Conservation (phyloP, 2,888 invertebrate genomes). For the Melolontha melolontha region DNA sequence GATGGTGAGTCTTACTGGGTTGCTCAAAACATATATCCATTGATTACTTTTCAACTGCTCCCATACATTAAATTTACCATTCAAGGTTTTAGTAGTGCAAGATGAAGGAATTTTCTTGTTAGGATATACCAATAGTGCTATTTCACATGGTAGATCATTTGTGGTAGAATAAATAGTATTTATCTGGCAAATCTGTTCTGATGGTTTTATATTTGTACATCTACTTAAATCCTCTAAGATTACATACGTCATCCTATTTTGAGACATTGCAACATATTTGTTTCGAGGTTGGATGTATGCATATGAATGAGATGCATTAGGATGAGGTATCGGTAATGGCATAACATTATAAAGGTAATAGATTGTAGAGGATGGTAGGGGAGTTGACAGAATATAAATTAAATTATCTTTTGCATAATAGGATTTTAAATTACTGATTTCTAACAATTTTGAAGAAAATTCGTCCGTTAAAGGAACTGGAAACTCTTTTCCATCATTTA, state of each 20-base stretch:
- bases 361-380: conserved; percentile 11
- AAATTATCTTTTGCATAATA: no score
- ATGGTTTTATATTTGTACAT: not conserved
- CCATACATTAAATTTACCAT: conserved; percentile 4
- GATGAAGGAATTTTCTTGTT: no score
- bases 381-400: conserved; percentile 22
- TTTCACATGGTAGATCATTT: not conserved
- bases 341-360: conserved; percentile 9
- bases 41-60: conserved; percentile 1
- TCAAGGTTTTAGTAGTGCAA: not conserved
- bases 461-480: conserved; percentile 12
- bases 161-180: conserved; percentile 6
- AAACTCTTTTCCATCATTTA: conserved; percentile 18
- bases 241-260: conserved; percentile 27
- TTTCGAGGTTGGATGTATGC: conserved; percentile 14
- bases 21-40: conserved; percentile 16
- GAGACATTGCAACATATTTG: conserved; percentile 17
- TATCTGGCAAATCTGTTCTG: not conserved
- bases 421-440: conserved; percentile 6
- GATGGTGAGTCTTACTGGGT: not conserved
- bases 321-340: conserved; percentile 18
- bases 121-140: not conserved
- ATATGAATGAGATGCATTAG: conserved; percentile 12
- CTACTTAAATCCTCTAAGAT: conserved; percentile 2
- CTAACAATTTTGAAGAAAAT: conserved; percentile 7